Base-by-base conservation (phyloP, 2,113 vertebrate species). In the Conger conger region DNA sequence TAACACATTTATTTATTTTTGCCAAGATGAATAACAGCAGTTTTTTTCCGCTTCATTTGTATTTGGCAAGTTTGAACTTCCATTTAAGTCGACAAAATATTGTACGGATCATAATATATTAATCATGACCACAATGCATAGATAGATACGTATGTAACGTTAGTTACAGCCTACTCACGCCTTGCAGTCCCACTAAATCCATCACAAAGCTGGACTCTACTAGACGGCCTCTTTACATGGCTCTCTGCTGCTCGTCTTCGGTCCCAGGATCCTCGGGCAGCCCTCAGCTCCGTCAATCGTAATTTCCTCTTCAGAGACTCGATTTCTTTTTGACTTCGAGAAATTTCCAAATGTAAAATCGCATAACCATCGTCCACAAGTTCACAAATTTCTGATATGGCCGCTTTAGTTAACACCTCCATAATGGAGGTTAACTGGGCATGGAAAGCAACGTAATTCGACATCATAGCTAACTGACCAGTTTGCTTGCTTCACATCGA, bases 301-400 rank as follows among this genome's bases (percentile, higher is more conserved):
- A 86, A n/a, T 42, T 50, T 84, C 63, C 79, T 63, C 82, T 54
- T 83, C 82, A 86, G 63, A 17, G 37, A 57, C n/a, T 86, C 82
- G n/a, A 81, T 86, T 50, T 86, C 86, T 30, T 83, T 83, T 82
- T 86, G 76, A 63, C 86, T 83, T 30, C 86, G 54, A 60, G 86
- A 86, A 27, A 83, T 68, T 53, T 86, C 85, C 35, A 81, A 23
- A 23, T 57, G 86, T 78, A 86, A 45, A 42, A 84, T 35, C 9
- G 86, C 82, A 23, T 86, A 86, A 33, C 86, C 86, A 33, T 86
- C 82, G n/a, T 84, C 86, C 35, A 86, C 86, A 45, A 83, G 82
- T 42, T 80, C 82, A 78, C 82, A 86, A 35, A 86, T 86, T 27
- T 86, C 82, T 57, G 86, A 60, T 45, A 86, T 78, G 40, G 86